These are phyloP conservation scores for Chrysaora quinquecirrha DNA, from an alignment of 30 jellyfish, hydroid and myxozoan genomes.

Conservation along the genomic window DNA sequence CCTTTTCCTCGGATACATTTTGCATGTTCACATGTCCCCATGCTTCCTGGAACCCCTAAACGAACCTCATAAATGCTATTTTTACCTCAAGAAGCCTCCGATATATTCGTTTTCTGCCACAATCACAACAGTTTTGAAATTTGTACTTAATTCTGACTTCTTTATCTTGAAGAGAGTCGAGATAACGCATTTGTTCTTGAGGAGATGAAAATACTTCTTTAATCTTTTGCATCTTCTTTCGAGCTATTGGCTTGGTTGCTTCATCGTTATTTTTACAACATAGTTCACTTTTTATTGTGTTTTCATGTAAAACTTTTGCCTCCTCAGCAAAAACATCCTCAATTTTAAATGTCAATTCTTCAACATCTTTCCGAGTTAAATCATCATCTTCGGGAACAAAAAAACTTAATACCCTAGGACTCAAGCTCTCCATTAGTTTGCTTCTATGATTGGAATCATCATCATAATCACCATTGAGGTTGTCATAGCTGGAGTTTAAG, in stretches of 20 bases:
- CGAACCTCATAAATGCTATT: too few relatives aligned
- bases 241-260: too few relatives aligned
- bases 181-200: slow-evolving; percentile 63
- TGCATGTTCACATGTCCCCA: too few relatives aligned
- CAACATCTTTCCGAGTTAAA: slow-evolving; percentile 64
- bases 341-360: slow-evolving; percentile 62
- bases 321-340: slow-evolving; percentile 47
- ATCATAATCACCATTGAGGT: background rate
- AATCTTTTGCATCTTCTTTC: background rate
- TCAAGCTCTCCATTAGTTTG: slow-evolving; percentile 28
- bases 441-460: background rate
- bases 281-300: background rate
- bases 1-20: too few relatives aligned
- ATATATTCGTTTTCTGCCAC: slow-evolving; percentile 48
- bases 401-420: slow-evolving; percentile 60
- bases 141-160: slow-evolving; percentile 27
- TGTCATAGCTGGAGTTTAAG: background rate
- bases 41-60: too few relatives aligned
- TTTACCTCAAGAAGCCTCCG: slow-evolving; percentile 70
- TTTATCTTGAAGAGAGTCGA: slow-evolving; percentile 55
- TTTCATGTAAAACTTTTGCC: background rate
- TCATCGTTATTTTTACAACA: background rate
- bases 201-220: slow-evolving; percentile 25
- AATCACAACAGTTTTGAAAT: slow-evolving; percentile 48
- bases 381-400: slow-evolving; percentile 81